Evolutionary conservation across 2,888 invertebrate species (phyloP).

Genomic region (Biston stratarius): DNA sequence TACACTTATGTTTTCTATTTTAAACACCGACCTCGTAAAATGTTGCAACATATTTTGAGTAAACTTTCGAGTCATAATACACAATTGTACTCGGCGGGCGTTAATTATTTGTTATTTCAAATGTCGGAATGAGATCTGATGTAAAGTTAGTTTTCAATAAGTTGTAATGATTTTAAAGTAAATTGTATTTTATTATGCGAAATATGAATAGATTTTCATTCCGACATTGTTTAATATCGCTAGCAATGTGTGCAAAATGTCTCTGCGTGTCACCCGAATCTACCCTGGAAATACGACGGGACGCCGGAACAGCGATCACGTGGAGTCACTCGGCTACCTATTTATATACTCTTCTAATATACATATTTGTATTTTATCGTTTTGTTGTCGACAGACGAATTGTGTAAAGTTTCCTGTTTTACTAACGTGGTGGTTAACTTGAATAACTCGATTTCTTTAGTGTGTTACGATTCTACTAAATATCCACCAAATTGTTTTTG

Average conservation of each 20-base stretch:
- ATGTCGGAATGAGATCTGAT: conserved; percentile 69
- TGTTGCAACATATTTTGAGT: conserved; percentile 50
- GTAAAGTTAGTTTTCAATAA: conserved; percentile 22
- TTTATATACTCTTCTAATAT: conserved; percentile 33
- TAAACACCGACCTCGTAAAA: conserved; percentile 29
- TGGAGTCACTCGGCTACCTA: conserved; percentile 13
- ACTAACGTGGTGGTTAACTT: conserved; percentile 28
- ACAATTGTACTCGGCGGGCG: conserved; percentile 80
- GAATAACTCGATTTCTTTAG: conserved; percentile 3
- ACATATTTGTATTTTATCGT: conserved; percentile 41
- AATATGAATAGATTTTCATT: conserved; percentile 55
- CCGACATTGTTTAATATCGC: conserved; percentile 73
- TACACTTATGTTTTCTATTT: conserved; percentile 1
- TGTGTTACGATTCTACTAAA: conserved; percentile 15
- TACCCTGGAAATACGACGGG: conserved; percentile 62
- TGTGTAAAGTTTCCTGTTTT: conserved; percentile 45
- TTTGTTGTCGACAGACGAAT: conserved; percentile 41
- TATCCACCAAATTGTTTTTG: conserved; percentile 41
- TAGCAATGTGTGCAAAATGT: conserved; percentile 85
- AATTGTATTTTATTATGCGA: not conserved
- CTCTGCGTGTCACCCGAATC: conserved; percentile 80
- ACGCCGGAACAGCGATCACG: conserved; percentile 30
- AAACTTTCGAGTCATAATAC: conserved; percentile 31
- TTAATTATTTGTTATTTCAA: conserved; percentile 66
- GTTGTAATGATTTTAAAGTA: not conserved